Percentiles rank a stretch among this genome's conserved stretches.
These are phyloP conservation scores for Alfaro cultratus DNA, from an alignment of 2,797 vertebrate genomes.

Conservation along the genomic window DNA sequence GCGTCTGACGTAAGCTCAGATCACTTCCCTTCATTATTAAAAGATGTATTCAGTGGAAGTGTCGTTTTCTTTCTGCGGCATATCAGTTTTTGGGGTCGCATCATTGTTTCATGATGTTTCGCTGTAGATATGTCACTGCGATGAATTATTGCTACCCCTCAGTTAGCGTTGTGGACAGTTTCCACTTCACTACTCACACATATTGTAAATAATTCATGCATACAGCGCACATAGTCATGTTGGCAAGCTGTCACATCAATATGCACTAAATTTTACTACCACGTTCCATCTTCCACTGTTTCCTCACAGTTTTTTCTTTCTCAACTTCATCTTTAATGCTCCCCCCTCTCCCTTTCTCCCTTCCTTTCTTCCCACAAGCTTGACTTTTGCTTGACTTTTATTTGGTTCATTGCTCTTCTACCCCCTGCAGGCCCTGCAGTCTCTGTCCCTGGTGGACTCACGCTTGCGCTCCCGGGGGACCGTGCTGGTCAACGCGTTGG, in stretches of 20 bases:
- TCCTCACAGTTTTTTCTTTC: not conserved
- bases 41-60: not conserved
- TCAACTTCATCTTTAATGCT: slow-evolving; percentile 19
- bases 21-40: not conserved
- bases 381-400: not conserved
- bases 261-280: slow-evolving; percentile 23
- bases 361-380: not conserved
- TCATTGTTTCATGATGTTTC: slow-evolving; percentile 43
- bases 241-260: slow-evolving; percentile 31
- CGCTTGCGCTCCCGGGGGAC: slow-evolving; percentile 88
- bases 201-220: slow-evolving; percentile 66
- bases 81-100: slow-evolving; percentile 10
- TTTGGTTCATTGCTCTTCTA: not conserved
- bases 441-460: slow-evolving; percentile 87
- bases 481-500: slow-evolving; percentile 90
- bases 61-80: not conserved
- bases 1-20: not conserved
- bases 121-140: slow-evolving; percentile 28
- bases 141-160: slow-evolving; percentile 61
- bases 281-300: slow-evolving; percentile 14
- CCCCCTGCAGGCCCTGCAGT: slow-evolving; percentile 84
- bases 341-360: too few species aligned
- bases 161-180: slow-evolving; percentile 34
- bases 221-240: slow-evolving; percentile 52
- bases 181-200: slow-evolving; percentile 45